phyloP scores from a whole-genome alignment of 2,113 vertebrate species.

The Platichthys stellatus region DNA sequence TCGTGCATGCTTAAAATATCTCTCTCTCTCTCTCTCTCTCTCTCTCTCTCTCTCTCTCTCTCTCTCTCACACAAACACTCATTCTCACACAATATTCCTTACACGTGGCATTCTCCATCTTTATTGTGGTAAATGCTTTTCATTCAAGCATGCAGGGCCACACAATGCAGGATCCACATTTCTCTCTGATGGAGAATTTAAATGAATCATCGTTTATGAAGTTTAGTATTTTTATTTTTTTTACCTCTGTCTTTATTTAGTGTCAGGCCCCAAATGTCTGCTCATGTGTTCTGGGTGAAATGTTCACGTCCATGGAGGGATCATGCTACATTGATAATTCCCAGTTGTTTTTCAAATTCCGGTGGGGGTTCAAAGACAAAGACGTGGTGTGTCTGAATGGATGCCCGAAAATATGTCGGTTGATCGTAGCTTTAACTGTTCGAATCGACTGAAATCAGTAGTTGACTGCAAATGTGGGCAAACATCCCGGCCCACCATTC shows the following conservation, averaged over 20 bases:
- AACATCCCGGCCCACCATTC: slow-evolving; percentile 71
- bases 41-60: slow-evolving; percentile 6
- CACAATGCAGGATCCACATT: slow-evolving; percentile 78
- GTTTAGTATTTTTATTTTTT: not conserved
- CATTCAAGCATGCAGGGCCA: slow-evolving; percentile 83
- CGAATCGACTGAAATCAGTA: slow-evolving; percentile 25
- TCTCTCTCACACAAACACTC: slow-evolving; percentile 18
- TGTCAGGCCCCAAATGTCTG: slow-evolving; percentile 38
- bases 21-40: not conserved
- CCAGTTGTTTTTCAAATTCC: slow-evolving; percentile 55
- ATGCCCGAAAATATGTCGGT: slow-evolving; percentile 27
- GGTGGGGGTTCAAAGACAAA: slow-evolving; percentile 67
- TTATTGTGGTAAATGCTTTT: slow-evolving; percentile 71
- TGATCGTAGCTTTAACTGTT: slow-evolving; percentile 6
- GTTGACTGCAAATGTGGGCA: slow-evolving; percentile 42
- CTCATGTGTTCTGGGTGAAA: slow-evolving; percentile 41
- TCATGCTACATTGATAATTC: slow-evolving; percentile 71
- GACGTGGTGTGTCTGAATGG: slow-evolving; percentile 70
- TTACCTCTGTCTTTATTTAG: slow-evolving; percentile 22
- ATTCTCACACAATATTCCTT: slow-evolving; percentile 43
- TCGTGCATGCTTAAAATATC: slow-evolving; percentile 46
- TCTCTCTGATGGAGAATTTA: slow-evolving; percentile 60
- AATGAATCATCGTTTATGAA: slow-evolving; percentile 43
- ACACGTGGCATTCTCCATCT: slow-evolving; percentile 63
- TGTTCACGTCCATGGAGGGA: slow-evolving; percentile 65